A percentile compares a stretch with the other conserved stretches of the same genome.
phyloP scores from a whole-genome alignment of 2,888 invertebrate genomes.

The Trichopoda pennipes region DNA sequence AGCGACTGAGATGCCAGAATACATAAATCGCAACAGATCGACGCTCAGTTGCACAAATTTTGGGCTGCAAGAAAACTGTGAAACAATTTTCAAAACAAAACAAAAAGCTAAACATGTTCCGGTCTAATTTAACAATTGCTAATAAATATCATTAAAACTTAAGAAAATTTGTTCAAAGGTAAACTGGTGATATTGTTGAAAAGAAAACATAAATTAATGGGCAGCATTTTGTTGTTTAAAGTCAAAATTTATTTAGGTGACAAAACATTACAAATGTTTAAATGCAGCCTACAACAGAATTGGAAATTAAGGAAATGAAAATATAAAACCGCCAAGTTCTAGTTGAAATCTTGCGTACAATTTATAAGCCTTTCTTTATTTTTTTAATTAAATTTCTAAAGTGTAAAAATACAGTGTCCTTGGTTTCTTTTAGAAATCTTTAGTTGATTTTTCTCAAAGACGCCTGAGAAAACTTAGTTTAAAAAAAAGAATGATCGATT shows the following conservation, averaged over 20 bases:
- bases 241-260: background rate
- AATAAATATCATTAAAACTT: slow-evolving; percentile 72
- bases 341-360: too few species aligned
- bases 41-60: slow-evolving; percentile 18
- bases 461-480: too few species aligned
- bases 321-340: too few species aligned
- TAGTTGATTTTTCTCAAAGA: too few species aligned
- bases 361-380: too few species aligned
- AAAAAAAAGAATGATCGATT: too few species aligned
- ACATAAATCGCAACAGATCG: slow-evolving; percentile 26
- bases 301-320: too few species aligned
- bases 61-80: background rate
- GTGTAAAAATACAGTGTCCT: too few species aligned
- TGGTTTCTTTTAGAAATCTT: too few species aligned
- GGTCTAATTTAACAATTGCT: slow-evolving; percentile 79
- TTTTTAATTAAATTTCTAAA: too few species aligned
- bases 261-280: background rate
- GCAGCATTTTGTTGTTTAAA: slow-evolving; percentile 29
- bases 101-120: slow-evolving; percentile 74
- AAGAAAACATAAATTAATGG: slow-evolving; percentile 36
- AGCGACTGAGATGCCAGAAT: slow-evolving; percentile 18
- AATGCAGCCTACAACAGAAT: background rate
- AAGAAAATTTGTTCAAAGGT: slow-evolving; percentile 34
- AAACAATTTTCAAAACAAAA: slow-evolving; percentile 12
- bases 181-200: slow-evolving; percentile 15